phyloP scores from a whole-genome alignment of 1,140 invertebrate genomes.

The Dreissena polymorpha region DNA sequence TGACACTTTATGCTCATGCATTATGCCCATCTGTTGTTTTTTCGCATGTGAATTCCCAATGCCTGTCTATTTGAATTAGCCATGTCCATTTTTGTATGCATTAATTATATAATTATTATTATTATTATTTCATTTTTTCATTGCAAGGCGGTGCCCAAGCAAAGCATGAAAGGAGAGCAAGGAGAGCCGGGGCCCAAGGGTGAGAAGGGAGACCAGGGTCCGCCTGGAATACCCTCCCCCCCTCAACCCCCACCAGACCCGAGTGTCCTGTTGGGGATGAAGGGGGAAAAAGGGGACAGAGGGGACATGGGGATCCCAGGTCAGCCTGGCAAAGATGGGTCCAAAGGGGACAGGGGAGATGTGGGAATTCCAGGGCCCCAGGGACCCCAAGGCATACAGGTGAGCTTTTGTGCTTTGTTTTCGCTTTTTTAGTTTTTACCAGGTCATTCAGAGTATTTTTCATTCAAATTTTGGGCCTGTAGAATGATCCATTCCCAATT shows the following conservation, averaged over 20 bases:
- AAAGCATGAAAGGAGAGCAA: conserved; percentile 18
- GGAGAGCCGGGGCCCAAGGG: conserved; percentile 15
- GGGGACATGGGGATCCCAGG: conserved; percentile 29
- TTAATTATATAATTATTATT: too few species aligned
- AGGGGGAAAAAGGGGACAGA: conserved; percentile 2
- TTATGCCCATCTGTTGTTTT: too few species aligned
- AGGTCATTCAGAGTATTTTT: background rate
- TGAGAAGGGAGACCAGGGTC: conserved; percentile 31
- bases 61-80: too few species aligned
- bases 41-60: too few species aligned
- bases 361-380: background rate
- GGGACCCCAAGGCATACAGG: background rate
- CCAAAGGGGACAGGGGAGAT: conserved; percentile 19
- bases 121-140: too few species aligned
- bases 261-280: background rate
- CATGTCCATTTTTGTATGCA: too few species aligned
- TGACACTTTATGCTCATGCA: too few species aligned
- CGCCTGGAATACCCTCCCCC: background rate
- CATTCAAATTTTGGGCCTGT: background rate
- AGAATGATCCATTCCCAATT: too few species aligned
- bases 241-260: background rate
- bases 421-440: background rate
- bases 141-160: background rate
- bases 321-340: conserved; percentile 7
- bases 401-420: background rate